Conservation (phyloP, 2,888 invertebrate species). For the Clepsis dumicolana region DNA sequence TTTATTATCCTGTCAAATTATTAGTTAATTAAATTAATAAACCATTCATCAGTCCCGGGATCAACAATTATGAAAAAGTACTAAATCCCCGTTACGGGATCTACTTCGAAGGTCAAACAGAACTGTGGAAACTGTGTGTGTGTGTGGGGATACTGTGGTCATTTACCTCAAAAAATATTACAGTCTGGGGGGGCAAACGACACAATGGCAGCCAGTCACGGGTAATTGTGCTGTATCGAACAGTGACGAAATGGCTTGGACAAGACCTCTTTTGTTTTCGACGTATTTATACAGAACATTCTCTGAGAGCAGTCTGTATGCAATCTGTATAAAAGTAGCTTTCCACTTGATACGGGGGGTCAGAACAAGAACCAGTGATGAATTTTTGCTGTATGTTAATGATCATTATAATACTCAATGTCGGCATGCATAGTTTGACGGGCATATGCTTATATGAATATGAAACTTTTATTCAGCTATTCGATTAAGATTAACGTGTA, state of each 20-base stretch:
- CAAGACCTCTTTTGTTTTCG: background rate
- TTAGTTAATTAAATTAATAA: background rate
- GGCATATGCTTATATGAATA: too few relatives aligned
- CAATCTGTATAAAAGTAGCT: background rate
- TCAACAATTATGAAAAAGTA: too few relatives aligned
- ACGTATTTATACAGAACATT: background rate
- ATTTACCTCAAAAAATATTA: background rate
- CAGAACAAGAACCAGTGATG: background rate
- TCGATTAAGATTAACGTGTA: too few relatives aligned
- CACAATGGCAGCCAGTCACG: background rate
- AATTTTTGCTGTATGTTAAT: background rate
- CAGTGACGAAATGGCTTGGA: background rate
- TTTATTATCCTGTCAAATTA: background rate
- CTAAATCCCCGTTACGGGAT: too few relatives aligned
- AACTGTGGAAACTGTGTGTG: too few relatives aligned
- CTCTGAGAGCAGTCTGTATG: background rate
- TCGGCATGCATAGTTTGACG: too few relatives aligned
- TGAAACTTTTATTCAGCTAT: too few relatives aligned
- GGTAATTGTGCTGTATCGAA: conserved; percentile 15
- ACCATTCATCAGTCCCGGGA: too few relatives aligned
- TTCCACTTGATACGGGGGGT: background rate
- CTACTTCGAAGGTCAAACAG: conserved; percentile 9
- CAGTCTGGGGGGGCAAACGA: background rate
- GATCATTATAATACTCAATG: too few relatives aligned
- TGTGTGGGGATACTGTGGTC: too few relatives aligned